Evolutionary conservation across 2,113 vertebrate genomes (phyloP).

Genomic region (Rutilus rutilus): DNA sequence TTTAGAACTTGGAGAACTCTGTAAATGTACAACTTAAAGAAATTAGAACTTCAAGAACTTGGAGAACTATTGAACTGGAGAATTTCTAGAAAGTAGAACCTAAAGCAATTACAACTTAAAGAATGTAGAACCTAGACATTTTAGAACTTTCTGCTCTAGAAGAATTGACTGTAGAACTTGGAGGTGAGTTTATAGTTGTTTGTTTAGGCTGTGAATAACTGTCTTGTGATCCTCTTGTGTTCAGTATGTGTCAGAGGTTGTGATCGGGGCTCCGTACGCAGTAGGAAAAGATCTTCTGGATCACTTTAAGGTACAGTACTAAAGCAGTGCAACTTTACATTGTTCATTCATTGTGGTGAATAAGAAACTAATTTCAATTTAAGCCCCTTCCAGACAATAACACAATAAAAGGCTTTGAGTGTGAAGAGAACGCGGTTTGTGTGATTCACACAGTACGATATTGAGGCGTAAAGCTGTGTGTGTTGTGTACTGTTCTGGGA

Average conservation of each 20-base stretch:
- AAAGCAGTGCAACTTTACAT: not conserved
- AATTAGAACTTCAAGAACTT: not conserved
- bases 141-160: not conserved
- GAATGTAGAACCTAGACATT: not conserved
- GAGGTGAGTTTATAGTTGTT: not conserved
- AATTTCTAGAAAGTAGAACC: not conserved
- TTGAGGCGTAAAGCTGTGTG: not conserved
- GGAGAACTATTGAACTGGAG: not conserved
- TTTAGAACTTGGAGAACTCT: not conserved
- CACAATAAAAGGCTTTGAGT: slow-evolving; percentile 30
- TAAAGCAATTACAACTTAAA: not conserved
- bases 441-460: not conserved
- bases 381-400: slow-evolving; percentile 2
- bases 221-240: slow-evolving; percentile 29
- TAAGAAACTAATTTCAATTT: not conserved
- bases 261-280: slow-evolving; percentile 93
- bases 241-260: slow-evolving; percentile 95
- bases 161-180: not conserved
- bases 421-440: slow-evolving; percentile 3
- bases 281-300: slow-evolving; percentile 92
- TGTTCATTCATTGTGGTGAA: not conserved
- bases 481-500: slow-evolving; percentile 10
- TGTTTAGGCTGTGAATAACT: not conserved
- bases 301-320: slow-evolving; percentile 87
- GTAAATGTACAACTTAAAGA: not conserved